Evolutionary conservation across 2,888 invertebrate species (phyloP).

Genomic region (Rhagonycha lutea): DNA sequence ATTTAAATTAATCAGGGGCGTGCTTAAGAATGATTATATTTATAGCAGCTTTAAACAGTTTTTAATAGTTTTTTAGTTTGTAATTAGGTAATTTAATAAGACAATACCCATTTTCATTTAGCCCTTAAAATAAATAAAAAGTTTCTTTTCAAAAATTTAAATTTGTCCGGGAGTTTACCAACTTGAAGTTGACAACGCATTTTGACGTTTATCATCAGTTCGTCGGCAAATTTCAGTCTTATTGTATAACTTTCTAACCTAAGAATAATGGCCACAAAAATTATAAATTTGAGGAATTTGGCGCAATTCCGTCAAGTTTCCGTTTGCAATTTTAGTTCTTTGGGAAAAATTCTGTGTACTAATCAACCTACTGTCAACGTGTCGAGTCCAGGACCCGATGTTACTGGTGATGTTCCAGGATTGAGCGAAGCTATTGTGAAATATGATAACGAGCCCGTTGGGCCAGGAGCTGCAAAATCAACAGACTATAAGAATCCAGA

Average conservation of each 20-base stretch:
- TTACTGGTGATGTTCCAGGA: slow-evolving; percentile 62
- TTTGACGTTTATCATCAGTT: not conserved
- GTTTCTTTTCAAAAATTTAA: too few relatives aligned
- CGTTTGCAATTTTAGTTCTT: not conserved
- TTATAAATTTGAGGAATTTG: not conserved
- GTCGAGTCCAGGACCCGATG: not conserved
- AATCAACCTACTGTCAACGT: not conserved
- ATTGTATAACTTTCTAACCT: slow-evolving; percentile 1
- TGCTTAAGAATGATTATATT: too few relatives aligned
- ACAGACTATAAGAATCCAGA: slow-evolving; percentile 84
- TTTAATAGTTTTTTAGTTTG: too few relatives aligned
- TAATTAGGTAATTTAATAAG: too few relatives aligned
- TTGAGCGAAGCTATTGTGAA: slow-evolving; percentile 65
- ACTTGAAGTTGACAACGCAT: not conserved
- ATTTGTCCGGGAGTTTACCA: not conserved
- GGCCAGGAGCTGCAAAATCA: slow-evolving; percentile 71
- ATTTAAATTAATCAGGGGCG: not conserved
- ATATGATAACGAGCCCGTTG: slow-evolving; percentile 62
- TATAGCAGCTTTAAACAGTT: too few relatives aligned
- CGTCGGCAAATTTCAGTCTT: not conserved
- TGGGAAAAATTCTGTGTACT: not conserved
- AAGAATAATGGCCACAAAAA: not conserved
- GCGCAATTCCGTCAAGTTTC: not conserved
- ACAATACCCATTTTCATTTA: too few relatives aligned
- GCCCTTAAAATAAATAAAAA: too few relatives aligned